These are phyloP conservation scores for Euclidia mi DNA, from an alignment of 2,888 invertebrate species.

Conservation along the genomic window DNA sequence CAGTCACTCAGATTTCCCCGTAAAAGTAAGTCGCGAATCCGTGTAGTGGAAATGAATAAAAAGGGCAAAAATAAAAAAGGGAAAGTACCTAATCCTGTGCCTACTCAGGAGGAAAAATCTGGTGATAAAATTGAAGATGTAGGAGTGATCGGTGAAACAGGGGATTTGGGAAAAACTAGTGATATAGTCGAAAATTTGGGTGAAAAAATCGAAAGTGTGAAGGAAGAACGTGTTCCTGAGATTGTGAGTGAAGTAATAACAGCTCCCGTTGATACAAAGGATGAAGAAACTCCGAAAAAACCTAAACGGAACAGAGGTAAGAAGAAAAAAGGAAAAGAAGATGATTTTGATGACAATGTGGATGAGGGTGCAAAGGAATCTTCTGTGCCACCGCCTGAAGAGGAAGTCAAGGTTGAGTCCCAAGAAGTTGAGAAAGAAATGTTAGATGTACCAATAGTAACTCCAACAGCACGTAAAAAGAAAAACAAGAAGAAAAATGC, in stretches of 20 bases:
- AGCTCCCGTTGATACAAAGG: constrained; percentile 48
- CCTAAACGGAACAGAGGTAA: constrained; percentile 84
- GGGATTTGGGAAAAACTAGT: constrained; percentile 32
- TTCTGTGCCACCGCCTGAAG: not conserved
- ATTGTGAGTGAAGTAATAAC: constrained; percentile 57
- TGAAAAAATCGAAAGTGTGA: constrained; percentile 40
- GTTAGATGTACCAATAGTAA: constrained; percentile 36
- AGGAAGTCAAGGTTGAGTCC: constrained; percentile 26
- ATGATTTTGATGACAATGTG: constrained; percentile 46
- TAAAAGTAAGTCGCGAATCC: constrained; percentile 48
- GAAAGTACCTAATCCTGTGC: constrained; percentile 63
- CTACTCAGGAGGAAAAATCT: constrained; percentile 47
- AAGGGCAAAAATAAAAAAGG: constrained; percentile 81
- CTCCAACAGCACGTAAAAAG: constrained; percentile 77
- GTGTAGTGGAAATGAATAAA: constrained; percentile 74
- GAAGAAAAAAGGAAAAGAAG: constrained; percentile 74
- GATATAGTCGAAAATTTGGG: constrained; percentile 50
- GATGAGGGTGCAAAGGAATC: constrained; percentile 36
- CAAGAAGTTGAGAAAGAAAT: constrained; percentile 19
- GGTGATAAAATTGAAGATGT: constrained; percentile 27
- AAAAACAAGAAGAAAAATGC: constrained; percentile 77
- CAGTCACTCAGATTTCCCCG: constrained; percentile 65
- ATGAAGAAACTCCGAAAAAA: constrained; percentile 76
- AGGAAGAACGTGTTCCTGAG: constrained; percentile 48
- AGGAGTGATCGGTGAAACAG: constrained; percentile 24